A percentile compares a stretch with the other conserved stretches of the same genome.
These are phyloP conservation scores for Drosophila subquinaria DNA, from an alignment of 2,888 invertebrate species.

Conservation along the genomic window DNA sequence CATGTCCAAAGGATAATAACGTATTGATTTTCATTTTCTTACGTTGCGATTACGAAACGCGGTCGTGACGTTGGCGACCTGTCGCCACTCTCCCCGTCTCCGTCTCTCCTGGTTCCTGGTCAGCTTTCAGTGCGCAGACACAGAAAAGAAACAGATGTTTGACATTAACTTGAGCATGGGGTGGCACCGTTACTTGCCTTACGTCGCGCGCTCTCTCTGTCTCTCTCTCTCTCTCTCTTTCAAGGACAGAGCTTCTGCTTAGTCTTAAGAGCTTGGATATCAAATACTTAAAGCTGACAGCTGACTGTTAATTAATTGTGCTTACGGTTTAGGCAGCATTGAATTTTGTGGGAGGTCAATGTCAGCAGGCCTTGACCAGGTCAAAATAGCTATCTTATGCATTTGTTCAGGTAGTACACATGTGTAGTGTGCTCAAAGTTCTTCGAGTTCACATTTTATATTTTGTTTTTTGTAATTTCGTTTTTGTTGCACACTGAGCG, in stretches of 20 bases:
- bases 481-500: not conserved
- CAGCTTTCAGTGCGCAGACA: slow-evolving; percentile 46
- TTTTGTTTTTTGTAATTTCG: slow-evolving; percentile 7
- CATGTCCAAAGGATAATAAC: slow-evolving; percentile 42
- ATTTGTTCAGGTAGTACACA: not conserved
- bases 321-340: slow-evolving; percentile 14
- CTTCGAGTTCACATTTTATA: slow-evolving; percentile 3
- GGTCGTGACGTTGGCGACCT: slow-evolving; percentile 45
- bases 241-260: slow-evolving; percentile 40
- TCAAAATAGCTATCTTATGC: slow-evolving; percentile 11
- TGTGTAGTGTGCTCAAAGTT: slow-evolving; percentile 16
- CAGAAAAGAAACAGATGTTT: slow-evolving; percentile 45
- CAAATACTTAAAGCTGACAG: slow-evolving; percentile 31
- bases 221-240: slow-evolving; percentile 4
- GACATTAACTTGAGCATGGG: slow-evolving; percentile 15
- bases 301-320: slow-evolving; percentile 40
- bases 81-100: slow-evolving; percentile 6
- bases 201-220: slow-evolving; percentile 3
- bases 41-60: slow-evolving; percentile 57
- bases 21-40: slow-evolving; percentile 54
- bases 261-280: slow-evolving; percentile 9
- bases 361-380: slow-evolving; percentile 36
- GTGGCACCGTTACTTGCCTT: slow-evolving; percentile 20
- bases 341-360: slow-evolving; percentile 46
- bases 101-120: not conserved